Evolutionary conservation across 2,797 vertebrate species (phyloP), one percentile per base, ranked within the genome.

Genomic region (Eptatretus atami): DNA sequence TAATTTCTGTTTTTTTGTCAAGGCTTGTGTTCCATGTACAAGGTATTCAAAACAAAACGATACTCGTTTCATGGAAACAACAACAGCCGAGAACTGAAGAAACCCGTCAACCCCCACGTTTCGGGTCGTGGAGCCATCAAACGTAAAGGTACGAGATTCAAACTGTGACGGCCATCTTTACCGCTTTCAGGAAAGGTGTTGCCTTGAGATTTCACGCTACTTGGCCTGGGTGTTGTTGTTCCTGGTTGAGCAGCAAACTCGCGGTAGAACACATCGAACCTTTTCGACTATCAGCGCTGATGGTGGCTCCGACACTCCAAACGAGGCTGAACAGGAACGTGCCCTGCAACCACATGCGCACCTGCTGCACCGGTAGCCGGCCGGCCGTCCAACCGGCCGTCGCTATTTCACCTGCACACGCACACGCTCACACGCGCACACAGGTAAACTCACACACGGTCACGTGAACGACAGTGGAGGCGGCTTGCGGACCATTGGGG

Each of bases 301-400:
- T 78, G 65, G 81, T 82, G 66, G 80, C 79, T 1, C 82, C 82
- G 64, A 93, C 65, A 1, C 80, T 79, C 87, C 88, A 95, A 52
- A 94, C 83, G 66, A 81, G 69, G 6, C 83, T 74, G 44, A 93
- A 93, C n/a, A 95, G 74, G 69, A 93, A 87, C 6, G 90, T 73
- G 11, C 77, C 75, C 70, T 87, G 85, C 14, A 95, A 77, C 86
- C 83, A 92, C 63, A 77, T 73, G 63, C 73, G 77, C 65, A 81
- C 75, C 64, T 86, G 81, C 67, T 84, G 80, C 68, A 72, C 79
- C 64, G 83, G 76, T 74, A 69, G 64, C 65, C 69, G 80, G 75
- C 1, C 63, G 64, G 2, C 73, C 75, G 1, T 69, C 69, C 31
- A 75, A 67, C 70, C 66, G 0, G 71, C 64, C 1, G 63, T 63